phyloP scores from a whole-genome alignment of 2,797 vertebrate genomes.

The Pangasius krempfi region DNA sequence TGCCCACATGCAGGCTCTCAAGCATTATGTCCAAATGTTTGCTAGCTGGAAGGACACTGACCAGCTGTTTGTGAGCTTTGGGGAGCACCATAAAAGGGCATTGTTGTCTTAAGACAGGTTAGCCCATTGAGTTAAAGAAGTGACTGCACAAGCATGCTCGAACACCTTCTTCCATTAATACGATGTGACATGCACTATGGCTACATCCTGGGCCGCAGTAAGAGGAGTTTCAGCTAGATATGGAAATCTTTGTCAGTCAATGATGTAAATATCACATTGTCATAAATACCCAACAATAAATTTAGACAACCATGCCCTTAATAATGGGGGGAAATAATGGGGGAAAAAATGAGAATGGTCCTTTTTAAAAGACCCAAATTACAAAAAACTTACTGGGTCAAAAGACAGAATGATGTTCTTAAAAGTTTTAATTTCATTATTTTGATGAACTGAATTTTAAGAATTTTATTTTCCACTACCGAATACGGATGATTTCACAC shows the following conservation, averaged over 20 bases:
- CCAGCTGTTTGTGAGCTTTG: not conserved
- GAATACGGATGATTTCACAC: not conserved
- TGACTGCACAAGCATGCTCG: not conserved
- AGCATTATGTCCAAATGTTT: not conserved
- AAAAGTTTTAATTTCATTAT: not conserved
- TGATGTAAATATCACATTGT: not conserved
- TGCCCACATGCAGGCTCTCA: not conserved
- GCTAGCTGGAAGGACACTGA: not conserved
- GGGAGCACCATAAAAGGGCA: not conserved
- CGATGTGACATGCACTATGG: not conserved
- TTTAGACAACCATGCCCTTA: not conserved
- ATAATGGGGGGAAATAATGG: no score
- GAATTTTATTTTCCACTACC: not conserved
- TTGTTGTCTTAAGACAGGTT: not conserved
- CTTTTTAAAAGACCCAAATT: no score
- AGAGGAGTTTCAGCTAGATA: not conserved
- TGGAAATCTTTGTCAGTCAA: not conserved
- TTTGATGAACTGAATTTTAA: not conserved
- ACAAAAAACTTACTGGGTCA: no score
- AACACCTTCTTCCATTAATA: not conserved
- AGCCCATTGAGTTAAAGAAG: not conserved
- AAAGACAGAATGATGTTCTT: not conserved
- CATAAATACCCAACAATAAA: not conserved
- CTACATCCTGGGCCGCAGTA: not conserved
- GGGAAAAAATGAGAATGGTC: no score